Conservation (phyloP, 2,113 vertebrate genomes). For the Mystacornis crossleyi region DNA sequence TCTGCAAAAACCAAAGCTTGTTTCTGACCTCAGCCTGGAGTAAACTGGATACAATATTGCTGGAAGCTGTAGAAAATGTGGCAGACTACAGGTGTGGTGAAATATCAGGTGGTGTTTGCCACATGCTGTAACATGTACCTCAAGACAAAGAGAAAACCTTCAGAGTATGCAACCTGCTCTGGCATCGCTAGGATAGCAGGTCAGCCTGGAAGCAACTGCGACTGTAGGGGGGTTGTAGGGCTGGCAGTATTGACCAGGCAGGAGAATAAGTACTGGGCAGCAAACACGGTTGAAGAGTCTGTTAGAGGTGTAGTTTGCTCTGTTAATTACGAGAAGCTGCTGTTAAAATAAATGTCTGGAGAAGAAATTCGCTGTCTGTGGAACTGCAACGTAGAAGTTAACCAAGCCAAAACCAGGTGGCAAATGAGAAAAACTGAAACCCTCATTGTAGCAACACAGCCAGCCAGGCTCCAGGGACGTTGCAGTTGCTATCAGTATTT, state of each 20-base stretch:
- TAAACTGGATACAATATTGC: not conserved
- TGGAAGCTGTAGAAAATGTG: not conserved
- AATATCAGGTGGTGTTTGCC: not conserved
- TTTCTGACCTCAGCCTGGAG: not conserved
- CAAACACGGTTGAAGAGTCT: not conserved
- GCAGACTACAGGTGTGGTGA: not conserved
- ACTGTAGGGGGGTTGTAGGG: not conserved
- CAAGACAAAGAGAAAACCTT: not conserved
- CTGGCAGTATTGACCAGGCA: not conserved
- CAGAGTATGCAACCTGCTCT: not conserved
- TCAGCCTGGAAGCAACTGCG: fast-evolving
- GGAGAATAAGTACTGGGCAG: not conserved
- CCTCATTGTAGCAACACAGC: too few species aligned
- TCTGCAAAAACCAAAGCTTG: not conserved
- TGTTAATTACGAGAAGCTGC: not conserved
- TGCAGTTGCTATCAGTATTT: not conserved
- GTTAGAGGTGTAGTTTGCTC: not conserved
- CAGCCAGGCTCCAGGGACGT: not conserved
- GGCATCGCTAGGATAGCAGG: not conserved
- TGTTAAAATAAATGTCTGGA: not conserved
- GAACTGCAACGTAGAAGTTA: not conserved
- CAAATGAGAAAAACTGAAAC: not conserved
- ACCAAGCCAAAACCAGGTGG: not conserved
- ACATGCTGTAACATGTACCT: not conserved
- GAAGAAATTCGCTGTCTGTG: not conserved